Evolutionary conservation across 2,113 vertebrate species (phyloP), one percentile per base, ranked within the genome.

Genomic region (Tragelaphus buxtoni): DNA sequence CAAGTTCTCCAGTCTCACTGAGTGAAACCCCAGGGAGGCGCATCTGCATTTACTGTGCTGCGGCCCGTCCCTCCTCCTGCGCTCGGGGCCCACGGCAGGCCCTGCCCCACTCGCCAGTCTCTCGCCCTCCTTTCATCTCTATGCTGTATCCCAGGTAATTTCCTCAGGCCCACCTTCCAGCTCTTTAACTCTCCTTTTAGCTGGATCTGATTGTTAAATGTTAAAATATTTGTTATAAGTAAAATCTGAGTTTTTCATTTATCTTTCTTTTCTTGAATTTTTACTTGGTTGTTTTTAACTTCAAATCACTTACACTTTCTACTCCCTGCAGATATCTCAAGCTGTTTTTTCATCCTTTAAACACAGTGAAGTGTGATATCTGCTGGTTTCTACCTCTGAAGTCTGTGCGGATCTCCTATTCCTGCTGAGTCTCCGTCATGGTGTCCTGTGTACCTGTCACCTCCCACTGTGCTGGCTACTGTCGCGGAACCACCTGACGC

Each of bases 341-440:
- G 30, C 35, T 45, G 16, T 1, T 39, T 12, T 12, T 28, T 6
- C 79, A 47, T 1, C 24, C 56, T 39, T 58, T 5, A 56, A 24
- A 32, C 18, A 6, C 32, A 58, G 32, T 5, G 0, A 12, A 7
- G 58, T 1, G 3, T 2, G 7, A 49, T 4, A 16, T 26, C 65
- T 28, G 56, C 35, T 18, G 1, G 1, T 1, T 0, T 22, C 51
- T 5, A 1, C 1, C 2, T 4, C 60, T 49, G 18, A 26, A 11
- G 18, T 55, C 84, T 17, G 18, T 8, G 17, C 2, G 0, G 30
- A 0, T 3, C 32, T 14, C 24, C n/a, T 32, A 0, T 17, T 32
- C 30, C 53, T 58, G 20, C 16, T 22, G 17, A 1, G 10, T 5
- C 14, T 26, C 22, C 1, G 3, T 8, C 12, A 4, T 9, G 7